Conservation (phyloP, 2,113 vertebrate genomes). For the Euleptes europaea region DNA sequence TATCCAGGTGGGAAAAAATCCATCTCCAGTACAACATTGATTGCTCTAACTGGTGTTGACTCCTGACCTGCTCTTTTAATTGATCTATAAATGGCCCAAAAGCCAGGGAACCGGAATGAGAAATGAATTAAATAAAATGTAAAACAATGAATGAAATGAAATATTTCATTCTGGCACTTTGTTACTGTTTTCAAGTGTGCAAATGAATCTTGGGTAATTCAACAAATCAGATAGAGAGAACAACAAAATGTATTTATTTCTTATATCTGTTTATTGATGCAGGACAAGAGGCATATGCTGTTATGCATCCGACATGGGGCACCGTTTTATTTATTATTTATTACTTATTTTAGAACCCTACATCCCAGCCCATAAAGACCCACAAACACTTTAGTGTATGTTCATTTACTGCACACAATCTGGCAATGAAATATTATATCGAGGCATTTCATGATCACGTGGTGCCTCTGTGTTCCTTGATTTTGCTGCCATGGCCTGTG, state of each 20-base stretch:
- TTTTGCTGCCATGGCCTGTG: not conserved
- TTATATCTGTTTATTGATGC: not conserved
- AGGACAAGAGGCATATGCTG: not conserved
- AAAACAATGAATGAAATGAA: slow-evolving; percentile 21
- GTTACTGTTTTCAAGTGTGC: not conserved
- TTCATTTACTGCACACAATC: not conserved
- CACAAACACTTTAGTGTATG: not conserved
- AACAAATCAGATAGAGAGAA: not conserved
- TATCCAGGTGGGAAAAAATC: not conserved
- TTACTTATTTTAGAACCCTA: not conserved
- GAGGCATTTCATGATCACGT: not conserved
- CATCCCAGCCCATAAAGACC: not conserved
- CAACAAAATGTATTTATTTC: not conserved
- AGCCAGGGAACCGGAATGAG: not conserved
- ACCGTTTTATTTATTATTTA: not conserved
- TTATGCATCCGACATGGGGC: too few relatives aligned
- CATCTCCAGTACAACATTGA: slow-evolving; percentile 6
- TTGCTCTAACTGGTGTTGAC: slow-evolving; percentile 8
- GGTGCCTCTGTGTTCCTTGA: not conserved
- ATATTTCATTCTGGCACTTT: not conserved
- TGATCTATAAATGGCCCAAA: slow-evolving; percentile 28
- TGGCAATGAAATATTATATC: not conserved
- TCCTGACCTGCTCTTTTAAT: slow-evolving; percentile 12
- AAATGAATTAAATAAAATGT: too few relatives aligned
- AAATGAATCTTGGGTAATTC: not conserved